Conservation (phyloP, 2,888 invertebrate genomes). For the Apamea anceps region DNA sequence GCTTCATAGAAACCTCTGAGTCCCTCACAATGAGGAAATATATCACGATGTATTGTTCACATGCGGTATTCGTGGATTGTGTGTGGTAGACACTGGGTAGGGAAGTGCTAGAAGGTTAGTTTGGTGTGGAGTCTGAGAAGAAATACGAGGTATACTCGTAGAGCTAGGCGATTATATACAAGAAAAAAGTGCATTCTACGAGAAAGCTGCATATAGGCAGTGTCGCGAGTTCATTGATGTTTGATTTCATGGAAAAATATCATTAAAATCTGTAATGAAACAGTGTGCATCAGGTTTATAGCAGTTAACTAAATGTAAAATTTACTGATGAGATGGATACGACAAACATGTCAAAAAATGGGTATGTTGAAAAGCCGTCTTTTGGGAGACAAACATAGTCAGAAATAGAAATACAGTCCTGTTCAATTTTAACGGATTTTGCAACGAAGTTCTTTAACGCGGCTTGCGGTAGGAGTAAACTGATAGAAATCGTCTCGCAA, state of each 20-base stretch:
- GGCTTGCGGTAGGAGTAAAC: too few relatives aligned
- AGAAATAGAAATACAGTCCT: background rate
- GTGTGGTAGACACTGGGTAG: background rate
- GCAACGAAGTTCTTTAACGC: too few relatives aligned
- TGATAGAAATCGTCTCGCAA: too few relatives aligned
- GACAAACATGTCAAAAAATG: too few relatives aligned
- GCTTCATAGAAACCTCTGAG: slow-evolving; percentile 73
- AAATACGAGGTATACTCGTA: background rate
- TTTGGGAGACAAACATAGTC: background rate
- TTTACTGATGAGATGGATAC: background rate
- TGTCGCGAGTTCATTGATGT: background rate
- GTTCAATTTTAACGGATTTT: background rate
- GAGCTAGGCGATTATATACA: background rate
- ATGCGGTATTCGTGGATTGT: slow-evolving; percentile 11
- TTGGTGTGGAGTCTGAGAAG: background rate
- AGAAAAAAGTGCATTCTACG: background rate
- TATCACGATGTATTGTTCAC: slow-evolving; percentile 53
- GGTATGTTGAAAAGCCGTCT: background rate
- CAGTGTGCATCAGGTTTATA: too few relatives aligned
- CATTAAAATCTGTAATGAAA: background rate
- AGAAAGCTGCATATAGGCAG: background rate
- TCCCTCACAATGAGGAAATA: slow-evolving; percentile 43
- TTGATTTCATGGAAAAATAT: background rate
- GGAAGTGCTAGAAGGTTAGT: slow-evolving; percentile 25
- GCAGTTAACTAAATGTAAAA: background rate